phyloP scores from a whole-genome alignment of 2,113 vertebrate species.

The Cololabis saira region DNA sequence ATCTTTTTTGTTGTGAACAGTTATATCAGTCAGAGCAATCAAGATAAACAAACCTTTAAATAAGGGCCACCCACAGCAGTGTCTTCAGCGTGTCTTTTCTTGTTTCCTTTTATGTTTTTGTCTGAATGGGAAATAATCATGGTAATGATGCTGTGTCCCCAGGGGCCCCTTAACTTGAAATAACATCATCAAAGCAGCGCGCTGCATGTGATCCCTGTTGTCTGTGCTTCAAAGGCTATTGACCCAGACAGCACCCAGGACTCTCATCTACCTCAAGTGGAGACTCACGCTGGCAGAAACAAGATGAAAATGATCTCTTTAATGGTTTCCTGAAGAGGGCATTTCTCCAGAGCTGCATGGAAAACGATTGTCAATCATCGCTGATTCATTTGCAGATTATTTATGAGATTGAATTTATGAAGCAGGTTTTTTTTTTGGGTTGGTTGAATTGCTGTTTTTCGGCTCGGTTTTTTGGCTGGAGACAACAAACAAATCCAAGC shows the following conservation, averaged over 20 bases:
- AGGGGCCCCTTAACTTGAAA: constrained; percentile 38
- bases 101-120: constrained; percentile 20
- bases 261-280: constrained; percentile 25
- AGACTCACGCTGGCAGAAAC: neutral
- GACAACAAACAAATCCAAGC: neutral
- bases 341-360: neutral
- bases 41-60: constrained; percentile 6
- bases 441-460: neutral
- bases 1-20: neutral
- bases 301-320: constrained; percentile 1
- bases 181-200: constrained; percentile 50
- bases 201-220: constrained; percentile 7
- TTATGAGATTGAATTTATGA: neutral
- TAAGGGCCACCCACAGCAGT: neutral
- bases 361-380: neutral
- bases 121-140: constrained; percentile 16
- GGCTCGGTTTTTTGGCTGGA: neutral
- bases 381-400: constrained; percentile 15
- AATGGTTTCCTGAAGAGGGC: neutral
- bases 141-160: constrained; percentile 7
- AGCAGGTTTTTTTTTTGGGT: neutral
- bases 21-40: neutral
- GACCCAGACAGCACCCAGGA: constrained; percentile 40
- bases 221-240: constrained; percentile 33
- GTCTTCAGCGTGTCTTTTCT: constrained; percentile 18